These are phyloP conservation scores for Aulostomus chinensis DNA, from an alignment of 2,797 vertebrate species.

Conservation along the genomic window DNA sequence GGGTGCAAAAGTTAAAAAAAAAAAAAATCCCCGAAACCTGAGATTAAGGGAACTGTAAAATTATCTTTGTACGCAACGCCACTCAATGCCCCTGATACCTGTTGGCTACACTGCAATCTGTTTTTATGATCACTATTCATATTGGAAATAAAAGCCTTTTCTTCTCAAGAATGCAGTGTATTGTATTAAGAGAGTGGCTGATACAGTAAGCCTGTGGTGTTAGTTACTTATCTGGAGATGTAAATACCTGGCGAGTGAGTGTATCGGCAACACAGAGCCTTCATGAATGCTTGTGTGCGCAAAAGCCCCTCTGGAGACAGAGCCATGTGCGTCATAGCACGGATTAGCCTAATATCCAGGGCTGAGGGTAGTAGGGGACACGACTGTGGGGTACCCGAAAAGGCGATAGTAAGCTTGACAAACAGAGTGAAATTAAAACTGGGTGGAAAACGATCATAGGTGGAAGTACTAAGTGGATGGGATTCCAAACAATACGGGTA, in stretches of 20 bases:
- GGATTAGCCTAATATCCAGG: constrained; percentile 71
- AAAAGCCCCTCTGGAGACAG: constrained; percentile 69
- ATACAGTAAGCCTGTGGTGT: constrained; percentile 63
- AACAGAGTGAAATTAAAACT: constrained; percentile 28
- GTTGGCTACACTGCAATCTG: constrained; percentile 10
- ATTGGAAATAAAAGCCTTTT: constrained; percentile 45
- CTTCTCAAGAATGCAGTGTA: constrained; percentile 50
- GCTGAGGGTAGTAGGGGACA: constrained; percentile 50
- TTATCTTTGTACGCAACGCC: neutral
- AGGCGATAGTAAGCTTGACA: constrained; percentile 48
- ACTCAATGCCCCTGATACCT: constrained; percentile 9
- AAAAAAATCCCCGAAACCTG: too few relatives aligned
- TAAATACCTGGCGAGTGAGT: constrained; percentile 65
- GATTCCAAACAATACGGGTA: constrained; percentile 15
- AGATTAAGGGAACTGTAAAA: constrained; percentile 9
- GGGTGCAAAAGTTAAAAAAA: too few relatives aligned
- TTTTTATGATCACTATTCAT: constrained; percentile 37
- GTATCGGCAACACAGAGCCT: constrained; percentile 51
- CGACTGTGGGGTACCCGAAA: constrained; percentile 43
- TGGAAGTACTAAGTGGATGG: constrained; percentile 12
- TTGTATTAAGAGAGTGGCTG: constrained; percentile 29
- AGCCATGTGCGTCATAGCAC: constrained; percentile 71
- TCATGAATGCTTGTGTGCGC: constrained; percentile 70
- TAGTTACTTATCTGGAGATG: constrained; percentile 63
- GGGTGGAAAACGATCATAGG: constrained; percentile 19